A percentile compares a stretch with the other conserved stretches of the same genome.
phyloP scores from a whole-genome alignment of 2,113 vertebrate species.

The Chionis minor region DNA sequence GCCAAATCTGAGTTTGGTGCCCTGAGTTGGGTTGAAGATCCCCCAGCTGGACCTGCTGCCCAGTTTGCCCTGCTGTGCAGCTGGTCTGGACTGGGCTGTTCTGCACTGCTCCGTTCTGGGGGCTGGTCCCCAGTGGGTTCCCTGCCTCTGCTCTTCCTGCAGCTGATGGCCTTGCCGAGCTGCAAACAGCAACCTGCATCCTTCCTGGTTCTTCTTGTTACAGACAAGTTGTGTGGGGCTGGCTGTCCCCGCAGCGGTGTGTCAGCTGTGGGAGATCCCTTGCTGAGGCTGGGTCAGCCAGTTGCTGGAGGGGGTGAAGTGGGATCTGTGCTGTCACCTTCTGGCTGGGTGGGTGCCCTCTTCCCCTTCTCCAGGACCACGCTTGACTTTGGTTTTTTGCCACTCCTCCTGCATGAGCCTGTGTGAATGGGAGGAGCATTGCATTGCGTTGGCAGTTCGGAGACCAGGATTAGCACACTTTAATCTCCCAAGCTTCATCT shows the following conservation, averaged over 20 bases:
- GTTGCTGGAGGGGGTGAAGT: rapidly evolving
- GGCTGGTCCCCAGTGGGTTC: neutral
- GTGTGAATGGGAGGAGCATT: rapidly evolving
- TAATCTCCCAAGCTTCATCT: neutral
- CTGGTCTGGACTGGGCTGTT: neutral
- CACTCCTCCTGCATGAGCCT: neutral
- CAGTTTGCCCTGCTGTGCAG: rapidly evolving
- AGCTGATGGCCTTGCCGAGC: neutral
- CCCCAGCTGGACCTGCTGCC: neutral
- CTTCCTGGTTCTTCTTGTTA: neutral
- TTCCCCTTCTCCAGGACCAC: neutral
- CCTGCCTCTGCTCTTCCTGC: neutral
- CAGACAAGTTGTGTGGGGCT: neutral
- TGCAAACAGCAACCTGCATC: neutral
- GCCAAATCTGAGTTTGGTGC: neutral
- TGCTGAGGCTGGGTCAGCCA: rapidly evolving
- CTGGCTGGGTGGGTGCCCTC: rapidly evolving
- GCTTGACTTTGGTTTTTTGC: rapidly evolving
- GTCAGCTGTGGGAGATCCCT: neutral
- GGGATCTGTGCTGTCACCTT: neutral
- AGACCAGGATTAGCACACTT: neutral
- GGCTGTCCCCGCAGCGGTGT: neutral
- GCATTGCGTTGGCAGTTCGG: rapidly evolving
- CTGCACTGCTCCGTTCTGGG: too few species aligned
- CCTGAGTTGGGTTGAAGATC: neutral